Percentiles rank a stretch among this genome's conserved stretches.
Conservation (phyloP, 30 jellyfish, hydroid and myxozoan genomes). For the Mastigias papua region DNA sequence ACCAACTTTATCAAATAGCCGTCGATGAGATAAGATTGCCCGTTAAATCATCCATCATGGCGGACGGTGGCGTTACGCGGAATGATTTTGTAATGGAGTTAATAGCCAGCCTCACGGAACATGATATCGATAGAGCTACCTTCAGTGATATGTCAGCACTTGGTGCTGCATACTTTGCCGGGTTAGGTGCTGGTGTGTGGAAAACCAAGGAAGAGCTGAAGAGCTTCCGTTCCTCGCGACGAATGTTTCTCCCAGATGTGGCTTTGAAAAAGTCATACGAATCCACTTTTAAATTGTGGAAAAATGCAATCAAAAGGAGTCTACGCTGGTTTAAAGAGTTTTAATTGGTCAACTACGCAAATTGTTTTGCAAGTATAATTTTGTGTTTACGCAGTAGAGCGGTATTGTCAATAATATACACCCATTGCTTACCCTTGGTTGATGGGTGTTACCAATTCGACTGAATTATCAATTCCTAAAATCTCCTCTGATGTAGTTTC, state of each 20-base stretch:
- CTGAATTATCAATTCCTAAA: too few relatives aligned
- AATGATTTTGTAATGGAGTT: conserved; percentile 89
- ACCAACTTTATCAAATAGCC: conserved; percentile 60
- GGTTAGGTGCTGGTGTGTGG: conserved; percentile 95
- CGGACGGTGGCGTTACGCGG: conserved; percentile 90
- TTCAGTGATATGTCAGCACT: conserved; percentile 82
- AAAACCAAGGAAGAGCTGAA: conserved; percentile 73
- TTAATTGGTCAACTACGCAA: not conserved
- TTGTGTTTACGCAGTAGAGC: too few relatives aligned
- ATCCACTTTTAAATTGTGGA: conserved; percentile 53
- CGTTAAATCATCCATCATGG: conserved; percentile 62
- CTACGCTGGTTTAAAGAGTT: conserved; percentile 70
- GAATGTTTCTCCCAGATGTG: conserved; percentile 41
- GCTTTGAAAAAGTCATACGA: conserved; percentile 31
- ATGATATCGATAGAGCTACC: conserved; percentile 70
- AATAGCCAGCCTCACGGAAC: conserved; percentile 73
- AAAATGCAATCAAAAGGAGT: conserved; percentile 74
- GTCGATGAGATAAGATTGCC: conserved; percentile 50
- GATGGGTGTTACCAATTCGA: too few relatives aligned
- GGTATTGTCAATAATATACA: too few relatives aligned
- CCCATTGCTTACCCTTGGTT: too few relatives aligned
- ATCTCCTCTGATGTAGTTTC: too few relatives aligned
- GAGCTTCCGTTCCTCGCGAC: conserved; percentile 31
- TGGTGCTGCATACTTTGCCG: conserved; percentile 97
- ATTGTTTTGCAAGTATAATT: too few relatives aligned